Evolutionary conservation across 1,140 invertebrate genomes (phyloP), one percentile per base, ranked within the genome.

Genomic region (Drosophila ercepeae): DNA sequence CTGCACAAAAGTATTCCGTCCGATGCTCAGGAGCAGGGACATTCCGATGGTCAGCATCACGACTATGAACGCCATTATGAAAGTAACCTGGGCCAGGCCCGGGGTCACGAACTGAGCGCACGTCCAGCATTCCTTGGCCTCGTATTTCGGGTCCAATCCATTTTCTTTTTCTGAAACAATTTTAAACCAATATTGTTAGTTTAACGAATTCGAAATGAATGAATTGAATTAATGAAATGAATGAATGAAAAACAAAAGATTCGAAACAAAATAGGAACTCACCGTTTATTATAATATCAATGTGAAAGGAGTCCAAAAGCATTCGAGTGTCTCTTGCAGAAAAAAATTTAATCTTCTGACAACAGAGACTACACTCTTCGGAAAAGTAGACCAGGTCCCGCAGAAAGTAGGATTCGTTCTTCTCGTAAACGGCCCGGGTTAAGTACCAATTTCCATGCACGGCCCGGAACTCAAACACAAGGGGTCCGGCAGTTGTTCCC

Each of bases 101-200:
- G 76, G 5, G 0, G 61, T 50, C 5, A 84, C 0, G 18, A 54
- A 63, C 0, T 4, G 3, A 4, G 54, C n/a, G 25, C 76, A 77
- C 1, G 5, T n/a, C 81, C 81, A 84, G 42, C 81, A 84, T 0
- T 58, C 36, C 13, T 79, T 73, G 0, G 73, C 21, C 2, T 8
- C 4, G 48, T 76, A 86, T 0, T 54, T n/a, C 0, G n/a, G 1
- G 23, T 69, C 44, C 19, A 36, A 3, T 0, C 60, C 75, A 6
- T 27, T 50, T 0, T 14, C 1, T 0, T 3, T 8, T 0, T 2
- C 71, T 75, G 14, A 4, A 51, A 46, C 19, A 32, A 34, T n/a
- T 34, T 34, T n/a, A 34, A 34, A 34, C n/a, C 7, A 23, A 4
- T 23, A 23, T 23, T 23, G 5, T 3, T 3, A 23, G 8, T 9